Percentiles rank a stretch among this genome's conserved stretches.
phyloP scores from a whole-genome alignment of 2,888 invertebrate species.

The Perdita meconis region DNA sequence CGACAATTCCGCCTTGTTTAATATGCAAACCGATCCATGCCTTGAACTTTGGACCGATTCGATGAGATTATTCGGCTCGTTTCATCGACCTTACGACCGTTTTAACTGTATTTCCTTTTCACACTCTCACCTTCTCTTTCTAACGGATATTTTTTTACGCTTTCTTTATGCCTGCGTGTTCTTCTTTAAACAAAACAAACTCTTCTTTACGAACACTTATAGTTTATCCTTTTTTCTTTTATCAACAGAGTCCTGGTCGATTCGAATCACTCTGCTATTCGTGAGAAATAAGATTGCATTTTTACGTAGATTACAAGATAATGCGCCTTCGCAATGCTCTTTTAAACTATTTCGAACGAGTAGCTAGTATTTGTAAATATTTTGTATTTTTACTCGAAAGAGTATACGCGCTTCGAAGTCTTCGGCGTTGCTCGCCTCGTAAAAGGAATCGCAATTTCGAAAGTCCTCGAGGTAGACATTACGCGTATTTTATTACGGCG shows the following conservation, averaged over 20 bases:
- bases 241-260: too few relatives aligned
- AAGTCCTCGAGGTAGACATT: slow-evolving; percentile 5
- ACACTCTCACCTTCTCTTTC: background rate
- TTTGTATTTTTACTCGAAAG: too few relatives aligned
- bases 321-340: too few relatives aligned
- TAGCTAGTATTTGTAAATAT: too few relatives aligned
- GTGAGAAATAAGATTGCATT: too few relatives aligned
- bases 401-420: too few relatives aligned
- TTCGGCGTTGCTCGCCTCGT: too few relatives aligned
- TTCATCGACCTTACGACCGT: background rate
- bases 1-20: slow-evolving; percentile 64
- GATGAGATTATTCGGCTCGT: slow-evolving; percentile 58
- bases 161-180: background rate
- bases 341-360: too few relatives aligned
- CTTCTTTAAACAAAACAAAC: background rate
- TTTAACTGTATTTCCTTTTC: background rate
- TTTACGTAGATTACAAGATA: too few relatives aligned
- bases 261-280: too few relatives aligned
- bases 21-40: slow-evolving; percentile 70
- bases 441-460: slow-evolving; percentile 5
- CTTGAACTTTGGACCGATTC: slow-evolving; percentile 47
- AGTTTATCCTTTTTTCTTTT: background rate
- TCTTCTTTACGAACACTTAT: background rate
- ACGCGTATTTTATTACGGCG: slow-evolving; percentile 4
- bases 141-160: background rate